phyloP scores from a whole-genome alignment of 2,113 vertebrate genomes.

The Coracopsis vasa region DNA sequence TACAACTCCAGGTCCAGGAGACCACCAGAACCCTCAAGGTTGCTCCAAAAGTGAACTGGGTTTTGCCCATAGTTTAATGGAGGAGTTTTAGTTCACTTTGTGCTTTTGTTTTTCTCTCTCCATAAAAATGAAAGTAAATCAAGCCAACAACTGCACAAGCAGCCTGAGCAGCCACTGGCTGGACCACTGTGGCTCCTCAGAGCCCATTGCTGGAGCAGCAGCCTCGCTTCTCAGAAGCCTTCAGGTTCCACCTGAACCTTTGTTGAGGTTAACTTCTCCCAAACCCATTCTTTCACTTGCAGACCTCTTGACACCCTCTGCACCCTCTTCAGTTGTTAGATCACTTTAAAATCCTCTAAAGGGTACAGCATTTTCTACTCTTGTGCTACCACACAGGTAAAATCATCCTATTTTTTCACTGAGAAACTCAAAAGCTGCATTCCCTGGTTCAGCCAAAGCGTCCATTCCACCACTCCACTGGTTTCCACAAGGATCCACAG shows the following conservation, averaged over 20 bases:
- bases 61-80: background rate
- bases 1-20: background rate
- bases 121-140: background rate
- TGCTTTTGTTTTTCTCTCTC: background rate
- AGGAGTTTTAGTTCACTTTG: background rate
- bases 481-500: background rate
- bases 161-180: background rate
- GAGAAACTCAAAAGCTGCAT: background rate
- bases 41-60: background rate
- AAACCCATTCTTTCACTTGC: background rate
- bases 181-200: background rate
- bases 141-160: background rate
- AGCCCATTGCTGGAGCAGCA: background rate
- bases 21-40: background rate
- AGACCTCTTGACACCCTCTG: background rate
- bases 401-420: background rate
- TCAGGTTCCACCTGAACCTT: background rate
- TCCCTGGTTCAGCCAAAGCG: background rate
- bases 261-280: background rate
- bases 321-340: background rate
- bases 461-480: background rate
- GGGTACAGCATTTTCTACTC: background rate
- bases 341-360: background rate
- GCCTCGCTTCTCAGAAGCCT: background rate
- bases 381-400: background rate